These are phyloP conservation scores for Spodoptera littoralis DNA, from an alignment of 2,888 invertebrate genomes.

Conservation along the genomic window DNA sequence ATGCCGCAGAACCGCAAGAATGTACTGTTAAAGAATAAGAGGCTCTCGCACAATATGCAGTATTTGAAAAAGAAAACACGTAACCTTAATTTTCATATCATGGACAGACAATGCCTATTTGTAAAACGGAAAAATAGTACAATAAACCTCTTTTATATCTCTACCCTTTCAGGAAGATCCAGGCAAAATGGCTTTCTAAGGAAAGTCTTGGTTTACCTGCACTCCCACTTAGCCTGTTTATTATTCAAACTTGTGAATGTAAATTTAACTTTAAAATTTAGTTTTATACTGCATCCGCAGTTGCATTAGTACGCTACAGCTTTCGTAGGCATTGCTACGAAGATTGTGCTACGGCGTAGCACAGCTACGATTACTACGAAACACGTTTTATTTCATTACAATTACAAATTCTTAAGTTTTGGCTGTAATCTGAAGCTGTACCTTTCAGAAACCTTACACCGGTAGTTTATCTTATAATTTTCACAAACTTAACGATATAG, in stretches of 20 bases:
- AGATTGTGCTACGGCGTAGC: slow-evolving; percentile 37
- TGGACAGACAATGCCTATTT: background rate
- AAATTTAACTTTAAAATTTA: slow-evolving; percentile 50
- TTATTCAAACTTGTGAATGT: slow-evolving; percentile 52
- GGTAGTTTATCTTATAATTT: slow-evolving; percentile 9
- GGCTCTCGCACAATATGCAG: no score
- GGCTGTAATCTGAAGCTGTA: no score
- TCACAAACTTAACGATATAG: slow-evolving; percentile 4
- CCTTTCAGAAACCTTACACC: background rate
- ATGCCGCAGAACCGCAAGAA: no score
- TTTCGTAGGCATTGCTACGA: slow-evolving; percentile 36
- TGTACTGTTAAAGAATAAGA: no score
- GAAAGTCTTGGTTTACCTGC: slow-evolving; percentile 40
- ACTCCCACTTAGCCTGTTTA: slow-evolving; percentile 44
- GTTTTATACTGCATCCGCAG: slow-evolving; percentile 30
- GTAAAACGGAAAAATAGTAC: slow-evolving; percentile 9
- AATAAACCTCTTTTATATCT: slow-evolving; percentile 39
- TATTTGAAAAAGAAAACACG: no score
- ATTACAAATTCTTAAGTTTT: no score
- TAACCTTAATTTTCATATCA: no score
- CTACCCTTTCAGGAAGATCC: slow-evolving; percentile 39
- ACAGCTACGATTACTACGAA: slow-evolving; percentile 22
- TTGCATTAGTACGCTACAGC: slow-evolving; percentile 27
- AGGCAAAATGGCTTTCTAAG: slow-evolving; percentile 23
- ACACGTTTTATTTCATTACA: slow-evolving; percentile 1